These are phyloP conservation scores for Athalia circularis DNA, from an alignment of 2,888 invertebrate genomes.

Conservation along the genomic window DNA sequence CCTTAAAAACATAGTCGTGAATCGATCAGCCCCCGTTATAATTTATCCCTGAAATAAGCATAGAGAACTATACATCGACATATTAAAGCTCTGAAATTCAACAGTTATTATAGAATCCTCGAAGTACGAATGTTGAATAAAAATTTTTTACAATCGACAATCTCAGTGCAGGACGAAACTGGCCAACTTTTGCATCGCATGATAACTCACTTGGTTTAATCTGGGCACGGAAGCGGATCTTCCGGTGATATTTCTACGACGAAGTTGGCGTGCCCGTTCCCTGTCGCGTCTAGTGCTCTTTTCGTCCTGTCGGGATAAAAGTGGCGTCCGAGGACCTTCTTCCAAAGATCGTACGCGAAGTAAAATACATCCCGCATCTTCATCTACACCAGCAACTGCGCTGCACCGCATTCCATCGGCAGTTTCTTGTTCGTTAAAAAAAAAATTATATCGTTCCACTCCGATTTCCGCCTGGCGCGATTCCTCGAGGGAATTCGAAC, in stretches of 20 bases:
- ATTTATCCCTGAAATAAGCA: too few species aligned
- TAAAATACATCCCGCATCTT: conserved; percentile 67
- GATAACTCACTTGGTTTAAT: conserved; percentile 67
- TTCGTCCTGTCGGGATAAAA: conserved; percentile 61
- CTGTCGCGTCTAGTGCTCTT: conserved; percentile 69
- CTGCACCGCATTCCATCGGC: conserved; percentile 50
- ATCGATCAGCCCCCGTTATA: too few species aligned
- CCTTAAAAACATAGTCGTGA: too few species aligned
- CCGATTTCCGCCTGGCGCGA: not conserved
- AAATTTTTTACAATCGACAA: too few species aligned
- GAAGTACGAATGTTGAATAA: too few species aligned
- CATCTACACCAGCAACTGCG: conserved; percentile 57
- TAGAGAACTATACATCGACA: too few species aligned
- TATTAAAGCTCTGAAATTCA: too few species aligned
- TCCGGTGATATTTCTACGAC: conserved; percentile 70
- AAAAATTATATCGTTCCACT: too few species aligned
- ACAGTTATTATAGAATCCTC: too few species aligned
- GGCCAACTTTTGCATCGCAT: not conserved
- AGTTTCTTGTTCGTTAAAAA: conserved; percentile 25
- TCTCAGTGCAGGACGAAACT: not conserved
- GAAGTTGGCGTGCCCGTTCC: conserved; percentile 69
- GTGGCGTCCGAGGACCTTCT: conserved; percentile 50
- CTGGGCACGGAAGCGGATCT: conserved; percentile 73
- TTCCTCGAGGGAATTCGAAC: conserved; percentile 16
- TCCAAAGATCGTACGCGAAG: conserved; percentile 63